phyloP scores from a whole-genome alignment of 2,113 vertebrate species.

The Oxygymnocypris stewartii region DNA sequence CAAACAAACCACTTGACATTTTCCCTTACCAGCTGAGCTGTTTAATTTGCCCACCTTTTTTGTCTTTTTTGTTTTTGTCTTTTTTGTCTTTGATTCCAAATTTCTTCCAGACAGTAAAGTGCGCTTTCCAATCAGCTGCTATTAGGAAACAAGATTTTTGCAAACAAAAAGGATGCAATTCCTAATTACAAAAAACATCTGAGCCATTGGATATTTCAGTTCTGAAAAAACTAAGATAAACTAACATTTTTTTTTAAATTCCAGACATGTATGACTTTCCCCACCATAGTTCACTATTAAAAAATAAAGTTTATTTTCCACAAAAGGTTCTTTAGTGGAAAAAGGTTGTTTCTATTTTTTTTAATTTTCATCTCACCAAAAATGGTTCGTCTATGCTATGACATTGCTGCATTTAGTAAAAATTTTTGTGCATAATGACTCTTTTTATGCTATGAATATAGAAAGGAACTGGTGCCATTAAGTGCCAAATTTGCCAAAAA shows the following conservation, averaged over 20 bases:
- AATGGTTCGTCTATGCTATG: too few species aligned
- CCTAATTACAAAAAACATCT: neutral
- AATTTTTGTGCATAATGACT: neutral
- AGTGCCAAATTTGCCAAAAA: neutral
- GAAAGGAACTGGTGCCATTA: neutral
- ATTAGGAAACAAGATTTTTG: neutral
- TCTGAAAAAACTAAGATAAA: neutral
- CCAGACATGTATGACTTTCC: neutral
- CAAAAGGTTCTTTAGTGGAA: too few species aligned
- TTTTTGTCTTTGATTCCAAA: slow-evolving; percentile 11
- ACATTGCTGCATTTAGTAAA: too few species aligned
- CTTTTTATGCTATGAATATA: neutral
- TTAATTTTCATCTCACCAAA: too few species aligned
- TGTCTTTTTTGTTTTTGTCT: too few species aligned
- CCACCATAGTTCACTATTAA: neutral
- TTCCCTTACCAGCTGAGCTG: neutral
- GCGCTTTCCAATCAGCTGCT: neutral
- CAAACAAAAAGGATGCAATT: neutral
- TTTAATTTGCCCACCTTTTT: slow-evolving; percentile 18
- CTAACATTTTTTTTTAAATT: neutral
- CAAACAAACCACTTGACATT: slow-evolving; percentile 34
- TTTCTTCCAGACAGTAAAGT: slow-evolving; percentile 12
- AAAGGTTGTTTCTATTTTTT: too few species aligned
- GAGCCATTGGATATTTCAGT: neutral
- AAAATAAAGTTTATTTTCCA: neutral